phyloP scores from a whole-genome alignment of 2,797 vertebrate genomes.

The Hemibagrus guttatus region DNA sequence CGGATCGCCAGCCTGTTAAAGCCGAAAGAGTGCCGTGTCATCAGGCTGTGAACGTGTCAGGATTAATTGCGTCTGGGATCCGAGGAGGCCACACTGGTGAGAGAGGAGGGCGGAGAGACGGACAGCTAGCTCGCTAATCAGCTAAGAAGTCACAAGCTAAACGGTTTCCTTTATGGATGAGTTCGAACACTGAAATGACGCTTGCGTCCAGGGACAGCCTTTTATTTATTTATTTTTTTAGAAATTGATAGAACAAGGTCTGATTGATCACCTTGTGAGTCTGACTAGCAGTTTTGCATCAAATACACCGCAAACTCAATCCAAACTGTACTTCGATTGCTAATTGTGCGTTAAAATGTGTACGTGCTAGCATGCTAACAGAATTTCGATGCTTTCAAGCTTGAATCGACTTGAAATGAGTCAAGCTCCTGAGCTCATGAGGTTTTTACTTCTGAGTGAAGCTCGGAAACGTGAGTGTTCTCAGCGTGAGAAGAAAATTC shows the following conservation, averaged over 20 bases:
- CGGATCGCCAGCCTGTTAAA: slow-evolving; percentile 5
- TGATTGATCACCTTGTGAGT: neutral
- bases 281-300: neutral
- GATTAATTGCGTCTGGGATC: slow-evolving; percentile 28
- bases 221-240: neutral
- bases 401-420: too few species aligned
- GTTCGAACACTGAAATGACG: neutral
- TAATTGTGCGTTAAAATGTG: neutral
- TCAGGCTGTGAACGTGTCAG: slow-evolving; percentile 16
- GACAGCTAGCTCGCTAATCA: neutral
- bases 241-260: neutral
- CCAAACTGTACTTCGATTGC: neutral
- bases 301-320: neutral
- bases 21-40: neutral
- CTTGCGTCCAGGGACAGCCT: neutral
- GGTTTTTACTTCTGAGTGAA: too few species aligned
- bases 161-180: neutral
- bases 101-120: neutral
- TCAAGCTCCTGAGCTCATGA: too few species aligned
- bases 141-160: neutral
- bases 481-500: too few species aligned
- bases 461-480: too few species aligned
- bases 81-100: neutral
- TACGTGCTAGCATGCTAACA: too few species aligned
- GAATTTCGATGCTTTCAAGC: too few species aligned